Evolutionary conservation across 2,888 invertebrate species (phyloP).

Genomic region (Cinara cedri): DNA sequence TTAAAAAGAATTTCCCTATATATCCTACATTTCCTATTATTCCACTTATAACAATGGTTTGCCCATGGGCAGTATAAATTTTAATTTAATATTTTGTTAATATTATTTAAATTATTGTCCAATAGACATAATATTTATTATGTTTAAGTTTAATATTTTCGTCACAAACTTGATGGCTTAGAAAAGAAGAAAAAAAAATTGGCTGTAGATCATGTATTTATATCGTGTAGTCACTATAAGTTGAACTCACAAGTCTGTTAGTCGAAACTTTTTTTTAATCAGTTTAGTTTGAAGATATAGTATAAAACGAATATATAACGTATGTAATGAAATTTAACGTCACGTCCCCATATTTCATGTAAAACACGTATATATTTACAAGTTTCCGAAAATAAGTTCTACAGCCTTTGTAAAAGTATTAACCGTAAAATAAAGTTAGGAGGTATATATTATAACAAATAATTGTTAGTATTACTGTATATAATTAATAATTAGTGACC

Average conservation of each 20-base stretch:
- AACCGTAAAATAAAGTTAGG: constrained; percentile 19
- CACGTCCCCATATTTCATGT: constrained; percentile 41
- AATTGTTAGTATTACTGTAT: background rate
- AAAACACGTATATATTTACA: constrained; percentile 41
- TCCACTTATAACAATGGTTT: no score
- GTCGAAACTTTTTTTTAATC: constrained; percentile 27
- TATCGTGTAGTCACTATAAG: background rate
- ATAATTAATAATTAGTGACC: background rate
- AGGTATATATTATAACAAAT: background rate
- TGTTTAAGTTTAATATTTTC: no score
- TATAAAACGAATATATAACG: background rate
- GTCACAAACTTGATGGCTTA: no score
- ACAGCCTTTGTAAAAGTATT: constrained; percentile 6
- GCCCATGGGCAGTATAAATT: no score
- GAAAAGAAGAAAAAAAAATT: no score
- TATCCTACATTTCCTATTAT: no score
- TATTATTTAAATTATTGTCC: no score
- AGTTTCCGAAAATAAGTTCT: constrained; percentile 30
- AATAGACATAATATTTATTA: no score
- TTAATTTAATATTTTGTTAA: no score
- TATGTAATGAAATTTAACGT: constrained; percentile 17
- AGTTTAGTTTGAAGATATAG: constrained; percentile 22
- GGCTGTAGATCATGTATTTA: background rate
- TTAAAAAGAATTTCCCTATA: no score
- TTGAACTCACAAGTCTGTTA: background rate